Evolutionary conservation across 2,797 vertebrate genomes (phyloP).

Genomic region (Sebastes elongatus): DNA sequence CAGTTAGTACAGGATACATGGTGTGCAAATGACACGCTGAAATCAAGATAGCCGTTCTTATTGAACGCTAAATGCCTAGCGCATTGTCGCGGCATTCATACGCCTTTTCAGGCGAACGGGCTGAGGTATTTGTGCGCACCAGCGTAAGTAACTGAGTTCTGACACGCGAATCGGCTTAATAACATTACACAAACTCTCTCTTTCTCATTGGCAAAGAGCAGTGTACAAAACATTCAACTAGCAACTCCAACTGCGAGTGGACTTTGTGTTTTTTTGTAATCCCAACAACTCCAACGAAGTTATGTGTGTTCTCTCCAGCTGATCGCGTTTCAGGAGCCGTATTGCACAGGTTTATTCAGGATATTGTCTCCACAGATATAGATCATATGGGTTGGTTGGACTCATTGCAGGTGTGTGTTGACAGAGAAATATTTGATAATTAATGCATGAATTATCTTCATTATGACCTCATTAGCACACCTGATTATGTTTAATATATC

Average conservation of each 20-base stretch:
- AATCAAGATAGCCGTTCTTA: background rate
- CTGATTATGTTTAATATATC: constrained; percentile 63
- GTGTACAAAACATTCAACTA: background rate
- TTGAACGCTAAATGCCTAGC: background rate
- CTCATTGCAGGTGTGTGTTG: constrained; percentile 2
- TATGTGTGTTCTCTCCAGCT: background rate
- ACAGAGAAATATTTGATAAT: constrained; percentile 61
- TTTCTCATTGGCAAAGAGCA: background rate
- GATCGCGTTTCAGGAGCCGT: background rate
- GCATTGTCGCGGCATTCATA: background rate
- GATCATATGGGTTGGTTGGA: constrained; percentile 1
- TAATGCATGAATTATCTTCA: constrained; percentile 56
- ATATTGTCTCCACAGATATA: background rate
- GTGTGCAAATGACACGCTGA: background rate
- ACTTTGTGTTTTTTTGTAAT: background rate
- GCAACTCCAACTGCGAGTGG: background rate
- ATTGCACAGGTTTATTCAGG: background rate
- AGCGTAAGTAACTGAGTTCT: background rate
- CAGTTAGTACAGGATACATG: background rate
- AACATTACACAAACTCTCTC: background rate
- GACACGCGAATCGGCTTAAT: background rate
- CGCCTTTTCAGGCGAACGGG: background rate
- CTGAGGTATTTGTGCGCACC: background rate
- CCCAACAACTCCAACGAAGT: background rate
- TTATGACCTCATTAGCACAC: constrained; percentile 58